Base-by-base conservation (phyloP, 2,888 invertebrate species). In the Liopterus haemorrhoidalis region DNA sequence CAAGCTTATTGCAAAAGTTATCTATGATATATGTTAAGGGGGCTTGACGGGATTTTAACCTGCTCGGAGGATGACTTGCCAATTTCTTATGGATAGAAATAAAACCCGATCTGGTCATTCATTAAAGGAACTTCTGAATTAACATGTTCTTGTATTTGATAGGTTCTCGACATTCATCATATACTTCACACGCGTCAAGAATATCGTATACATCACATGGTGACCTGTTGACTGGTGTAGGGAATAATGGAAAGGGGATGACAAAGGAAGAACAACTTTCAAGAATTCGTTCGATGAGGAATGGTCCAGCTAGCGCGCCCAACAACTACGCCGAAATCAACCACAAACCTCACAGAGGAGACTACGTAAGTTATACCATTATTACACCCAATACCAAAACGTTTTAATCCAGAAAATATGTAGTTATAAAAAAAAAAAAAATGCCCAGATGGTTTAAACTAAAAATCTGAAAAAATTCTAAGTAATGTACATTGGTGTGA, bases 151-250 rank as follows among this genome's bases (percentile, higher is more conserved):
- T 33, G 9, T 6, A 18, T 33, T 15, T 18, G 15, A 50, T 71
- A 74, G 87, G 87, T 58, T 89, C 93, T 54, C 81, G 93, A 57
- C 92, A 93, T 70, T 92, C 91, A 55, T 94, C 93, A 59, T 93
- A 94, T 72, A 93, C 93, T 57, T 94, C 94, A 50, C 94, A 94
- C 68, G 90, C 90, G 61, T 92, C 92, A 46, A 79, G 91, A 58
- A 77, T 92, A 62, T 93, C 94, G 46, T 94, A 94, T 69, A 93
- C 91, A 52, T 94, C 94, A 22, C 93, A 94, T 69, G 90, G 86
- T 38, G 94, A 94, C 73, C 75, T 91, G 55, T 75, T 92, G 57
- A 82, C 85, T 52, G 86, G 87, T 53, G 70, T 77, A 41, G 74
- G 72, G 14, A 70, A 69, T 46, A 69, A 74, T 57, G 72, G 72